phyloP scores from a whole-genome alignment of 2,888 invertebrate species.

The Rhagium mordax region DNA sequence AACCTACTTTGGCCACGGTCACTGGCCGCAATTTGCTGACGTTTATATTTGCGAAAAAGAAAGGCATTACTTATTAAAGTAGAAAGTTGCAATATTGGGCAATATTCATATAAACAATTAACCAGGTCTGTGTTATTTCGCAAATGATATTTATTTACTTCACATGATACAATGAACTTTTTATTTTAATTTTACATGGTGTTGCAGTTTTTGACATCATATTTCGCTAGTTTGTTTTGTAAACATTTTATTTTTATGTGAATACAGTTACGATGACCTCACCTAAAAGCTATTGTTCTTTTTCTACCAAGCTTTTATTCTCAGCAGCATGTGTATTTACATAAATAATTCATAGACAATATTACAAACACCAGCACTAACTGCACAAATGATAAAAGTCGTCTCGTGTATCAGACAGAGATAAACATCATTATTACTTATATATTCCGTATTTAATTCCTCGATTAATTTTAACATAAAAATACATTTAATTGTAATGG shows the following conservation, averaged over 20 bases:
- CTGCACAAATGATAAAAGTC: constrained; percentile 3
- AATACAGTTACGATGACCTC: constrained; percentile 34
- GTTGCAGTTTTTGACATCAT: constrained; percentile 26
- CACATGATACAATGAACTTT: constrained; percentile 17
- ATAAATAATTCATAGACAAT: constrained; percentile 7
- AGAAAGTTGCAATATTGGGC: constrained; percentile 56
- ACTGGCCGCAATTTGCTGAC: constrained; percentile 54
- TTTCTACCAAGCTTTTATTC: background rate
- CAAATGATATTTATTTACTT: constrained; percentile 24
- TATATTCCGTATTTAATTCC: too few relatives aligned
- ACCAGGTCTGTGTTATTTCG: constrained; percentile 14
- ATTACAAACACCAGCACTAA: constrained; percentile 10
- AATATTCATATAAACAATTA: constrained; percentile 48
- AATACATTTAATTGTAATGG: too few relatives aligned
- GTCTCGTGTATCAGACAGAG: background rate
- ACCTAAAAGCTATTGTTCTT: constrained; percentile 25
- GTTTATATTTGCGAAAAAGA: constrained; percentile 52
- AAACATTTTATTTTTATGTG: constrained; percentile 29
- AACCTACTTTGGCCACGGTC: constrained; percentile 57
- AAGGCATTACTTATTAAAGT: constrained; percentile 49
- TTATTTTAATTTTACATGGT: constrained; percentile 14
- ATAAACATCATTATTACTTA: too few relatives aligned
- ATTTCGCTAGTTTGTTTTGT: constrained; percentile 29
- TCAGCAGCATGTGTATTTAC: background rate
- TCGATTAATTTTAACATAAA: too few relatives aligned